Evolutionary conservation across 2,888 invertebrate species (phyloP).

Genomic region (Heliconius aoede): DNA sequence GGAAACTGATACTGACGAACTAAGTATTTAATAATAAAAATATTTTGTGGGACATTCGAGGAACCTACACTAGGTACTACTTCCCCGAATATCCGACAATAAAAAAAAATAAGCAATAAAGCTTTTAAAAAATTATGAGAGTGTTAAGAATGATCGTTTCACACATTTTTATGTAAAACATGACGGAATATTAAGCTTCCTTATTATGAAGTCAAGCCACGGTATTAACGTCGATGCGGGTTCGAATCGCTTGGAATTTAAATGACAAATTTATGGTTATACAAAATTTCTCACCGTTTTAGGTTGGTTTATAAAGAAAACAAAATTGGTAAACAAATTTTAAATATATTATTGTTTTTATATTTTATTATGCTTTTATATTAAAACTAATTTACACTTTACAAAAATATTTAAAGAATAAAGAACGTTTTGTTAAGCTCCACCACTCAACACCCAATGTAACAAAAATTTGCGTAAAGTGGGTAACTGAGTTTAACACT

Average conservation of each 20-base stretch:
- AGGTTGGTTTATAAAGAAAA: constrained; percentile 1
- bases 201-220: constrained; percentile 21
- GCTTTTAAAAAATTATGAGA: not conserved
- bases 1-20: too few species aligned
- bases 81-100: too few species aligned
- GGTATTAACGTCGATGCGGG: constrained; percentile 24
- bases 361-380: too few species aligned
- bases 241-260: constrained; percentile 24
- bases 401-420: too few species aligned
- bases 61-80: too few species aligned
- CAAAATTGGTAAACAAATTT: not conserved
- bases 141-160: not conserved
- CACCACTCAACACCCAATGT: too few species aligned
- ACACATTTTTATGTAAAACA: constrained; percentile 15
- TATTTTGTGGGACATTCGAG: too few species aligned
- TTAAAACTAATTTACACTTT: too few species aligned
- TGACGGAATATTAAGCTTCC: constrained; percentile 9
- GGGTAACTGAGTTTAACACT: too few species aligned
- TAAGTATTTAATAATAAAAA: too few species aligned
- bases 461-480: too few species aligned
- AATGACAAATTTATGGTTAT: constrained; percentile 24
- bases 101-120: not conserved
- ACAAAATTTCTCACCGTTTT: constrained; percentile 7
- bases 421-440: too few species aligned
- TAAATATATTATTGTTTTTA: not conserved